Percentiles rank a stretch among this genome's conserved stretches.
Evolutionary conservation across 1,140 invertebrate genomes (phyloP).

Genomic region (Hormaphis cornu): DNA sequence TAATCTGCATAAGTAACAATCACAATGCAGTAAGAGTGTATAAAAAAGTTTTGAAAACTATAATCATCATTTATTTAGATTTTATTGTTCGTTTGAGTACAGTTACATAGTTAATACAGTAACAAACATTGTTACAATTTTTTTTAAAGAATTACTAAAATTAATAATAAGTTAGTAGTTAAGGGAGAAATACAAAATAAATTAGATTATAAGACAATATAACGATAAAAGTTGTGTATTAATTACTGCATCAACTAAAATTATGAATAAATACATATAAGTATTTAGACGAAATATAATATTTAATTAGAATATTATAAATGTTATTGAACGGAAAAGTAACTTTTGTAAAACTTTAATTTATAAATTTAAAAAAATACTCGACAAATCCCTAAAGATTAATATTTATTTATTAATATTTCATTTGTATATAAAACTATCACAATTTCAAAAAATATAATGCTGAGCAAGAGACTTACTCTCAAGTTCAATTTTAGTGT

Average conservation of each 20-base stretch:
- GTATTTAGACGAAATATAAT: too few species aligned
- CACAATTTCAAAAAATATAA: slow-evolving; percentile 1
- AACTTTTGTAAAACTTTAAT: neutral
- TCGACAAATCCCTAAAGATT: too few species aligned
- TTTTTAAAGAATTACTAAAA: neutral
- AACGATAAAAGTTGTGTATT: neutral
- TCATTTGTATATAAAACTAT: neutral
- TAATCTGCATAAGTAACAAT: too few species aligned
- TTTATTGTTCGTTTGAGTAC: neutral
- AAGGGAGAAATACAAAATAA: neutral
- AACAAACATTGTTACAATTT: neutral
- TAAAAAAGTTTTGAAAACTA: neutral
- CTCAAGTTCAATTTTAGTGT: neutral
- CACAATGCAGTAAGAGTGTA: too few species aligned
- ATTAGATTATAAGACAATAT: neutral
- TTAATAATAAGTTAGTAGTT: neutral
- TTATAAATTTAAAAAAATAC: too few species aligned
- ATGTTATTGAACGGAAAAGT: too few species aligned
- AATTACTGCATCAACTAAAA: neutral
- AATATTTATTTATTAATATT: neutral
- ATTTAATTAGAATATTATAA: too few species aligned
- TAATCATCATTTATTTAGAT: neutral
- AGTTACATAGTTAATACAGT: neutral
- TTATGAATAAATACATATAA: neutral
- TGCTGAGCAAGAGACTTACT: neutral